Base-by-base conservation (phyloP, 2,797 vertebrate genomes). In the Lepus townsendii region DNA sequence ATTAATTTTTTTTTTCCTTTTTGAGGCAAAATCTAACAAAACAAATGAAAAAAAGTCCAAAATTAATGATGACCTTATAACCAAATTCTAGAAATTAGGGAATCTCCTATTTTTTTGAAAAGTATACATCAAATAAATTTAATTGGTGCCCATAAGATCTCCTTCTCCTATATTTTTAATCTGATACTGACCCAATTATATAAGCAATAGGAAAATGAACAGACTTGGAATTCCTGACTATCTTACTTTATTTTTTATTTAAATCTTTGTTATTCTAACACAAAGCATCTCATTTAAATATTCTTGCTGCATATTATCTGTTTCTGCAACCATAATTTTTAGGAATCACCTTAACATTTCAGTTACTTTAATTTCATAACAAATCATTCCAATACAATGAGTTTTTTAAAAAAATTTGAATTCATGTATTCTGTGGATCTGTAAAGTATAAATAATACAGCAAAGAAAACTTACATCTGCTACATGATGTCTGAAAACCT, bases 121-220 rank as follows among this genome's bases (percentile, higher is more conserved):
- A 38, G 16, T 10, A 16, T 91, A 50, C 76, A 87, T 85, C 10
- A 69, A 95, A 50, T 75, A 66, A 52, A 27, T 57, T 66, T 80
- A 80, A 79, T 52, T 89, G 65, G 5, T 91, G 50, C 2, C 22
- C 54, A 16, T 69, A 32, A 60, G 68, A 57, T 69, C 19, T 69
- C 10, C 92, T 75, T 79, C 60, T 47, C 38, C 7, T 78, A 32
- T 54, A 76, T 94, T 95, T 83, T 69, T 80, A 80, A 83, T 32
- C 4, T 79, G 17, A 35, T 71, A 5, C 66, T 91, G 8, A 72
- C 5, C n/a, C 60, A 93, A 42, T 84, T 57, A 80, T 2, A 77
- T 60, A 91, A 94, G 76, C 8, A 87, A 76, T 1, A 69, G 17
- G 27, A 75, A 95, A 91, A 77, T 3, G 26, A 75, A 76, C 50